Percentiles rank a stretch among this genome's conserved stretches.
Conservation (phyloP, 2,797 vertebrate species). For the Sarcophilus harrisii region DNA sequence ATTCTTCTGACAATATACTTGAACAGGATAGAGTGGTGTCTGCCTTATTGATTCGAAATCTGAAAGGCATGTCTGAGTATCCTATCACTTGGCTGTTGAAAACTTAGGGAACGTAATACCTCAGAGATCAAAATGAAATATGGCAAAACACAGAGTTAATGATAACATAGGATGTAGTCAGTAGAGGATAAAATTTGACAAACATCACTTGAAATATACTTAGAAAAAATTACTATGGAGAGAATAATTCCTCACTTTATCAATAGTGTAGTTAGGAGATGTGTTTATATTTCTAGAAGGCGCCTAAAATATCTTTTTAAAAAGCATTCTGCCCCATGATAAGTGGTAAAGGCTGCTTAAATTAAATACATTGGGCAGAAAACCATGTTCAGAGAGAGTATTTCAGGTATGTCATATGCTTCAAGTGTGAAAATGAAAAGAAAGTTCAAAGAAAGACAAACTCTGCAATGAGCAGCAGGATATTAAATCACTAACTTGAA, state of each 20-base stretch:
- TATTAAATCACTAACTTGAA: not conserved
- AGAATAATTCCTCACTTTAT: constrained; percentile 2
- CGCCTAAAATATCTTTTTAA: fast-evolving
- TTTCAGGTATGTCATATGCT: not conserved
- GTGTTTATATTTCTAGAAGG: not conserved
- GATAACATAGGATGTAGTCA: constrained; percentile 20
- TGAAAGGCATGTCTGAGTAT: not conserved
- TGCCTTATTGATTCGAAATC: not conserved
- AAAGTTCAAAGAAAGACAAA: not conserved
- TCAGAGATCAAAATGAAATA: not conserved
- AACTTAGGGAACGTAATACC: constrained; percentile 9
- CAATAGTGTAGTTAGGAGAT: not conserved
- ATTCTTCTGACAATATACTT: not conserved
- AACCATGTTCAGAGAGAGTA: not conserved
- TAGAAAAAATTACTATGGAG: not conserved
- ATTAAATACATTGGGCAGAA: not conserved
- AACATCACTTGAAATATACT: not conserved
- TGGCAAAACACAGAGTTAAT: not conserved
- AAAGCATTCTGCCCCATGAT: not conserved
- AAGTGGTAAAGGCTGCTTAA: not conserved
- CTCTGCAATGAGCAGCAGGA: not conserved
- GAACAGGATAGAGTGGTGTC: not conserved
- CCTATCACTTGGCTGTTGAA: not conserved
- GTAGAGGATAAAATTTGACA: not conserved
- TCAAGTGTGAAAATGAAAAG: not conserved